Conservation (phyloP, 2,113 vertebrate species). For the Corynorhinus townsendii region DNA sequence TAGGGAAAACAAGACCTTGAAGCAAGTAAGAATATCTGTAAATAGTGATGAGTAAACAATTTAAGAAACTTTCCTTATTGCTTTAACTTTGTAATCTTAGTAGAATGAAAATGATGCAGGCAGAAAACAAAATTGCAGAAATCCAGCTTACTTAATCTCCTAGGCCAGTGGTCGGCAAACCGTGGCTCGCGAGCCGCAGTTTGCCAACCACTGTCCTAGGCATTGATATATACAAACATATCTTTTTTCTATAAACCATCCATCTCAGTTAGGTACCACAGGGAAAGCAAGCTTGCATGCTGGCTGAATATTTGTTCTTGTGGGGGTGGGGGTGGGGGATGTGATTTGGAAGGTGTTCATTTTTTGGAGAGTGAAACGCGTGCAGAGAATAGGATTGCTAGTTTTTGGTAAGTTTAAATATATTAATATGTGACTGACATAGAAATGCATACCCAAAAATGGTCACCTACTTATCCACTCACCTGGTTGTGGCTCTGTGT, state of each 20-base stretch:
- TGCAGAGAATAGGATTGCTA: not conserved
- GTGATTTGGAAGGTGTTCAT: not conserved
- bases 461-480: not conserved
- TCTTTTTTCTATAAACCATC: not conserved
- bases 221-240: not conserved
- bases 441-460: not conserved
- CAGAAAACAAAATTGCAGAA: constrained; percentile 15
- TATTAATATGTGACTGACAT: too few relatives aligned
- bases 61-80: constrained; percentile 39
- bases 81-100: constrained; percentile 54
- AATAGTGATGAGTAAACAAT: not conserved
- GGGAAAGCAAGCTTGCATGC: not conserved
- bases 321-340: not conserved
- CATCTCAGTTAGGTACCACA: not conserved
- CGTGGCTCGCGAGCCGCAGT: too few relatives aligned
- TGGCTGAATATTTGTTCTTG: not conserved
- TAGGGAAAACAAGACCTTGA: constrained; percentile 51
- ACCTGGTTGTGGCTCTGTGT: not conserved
- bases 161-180: not conserved
- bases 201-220: not conserved
- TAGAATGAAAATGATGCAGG: constrained; percentile 1
- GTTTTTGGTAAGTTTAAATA: not conserved
- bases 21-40: constrained; percentile 34
- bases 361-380: not conserved
- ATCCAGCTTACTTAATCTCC: constrained; percentile 20